Conservation (phyloP, 1,140 invertebrate genomes). For the Ericerus pela region DNA sequence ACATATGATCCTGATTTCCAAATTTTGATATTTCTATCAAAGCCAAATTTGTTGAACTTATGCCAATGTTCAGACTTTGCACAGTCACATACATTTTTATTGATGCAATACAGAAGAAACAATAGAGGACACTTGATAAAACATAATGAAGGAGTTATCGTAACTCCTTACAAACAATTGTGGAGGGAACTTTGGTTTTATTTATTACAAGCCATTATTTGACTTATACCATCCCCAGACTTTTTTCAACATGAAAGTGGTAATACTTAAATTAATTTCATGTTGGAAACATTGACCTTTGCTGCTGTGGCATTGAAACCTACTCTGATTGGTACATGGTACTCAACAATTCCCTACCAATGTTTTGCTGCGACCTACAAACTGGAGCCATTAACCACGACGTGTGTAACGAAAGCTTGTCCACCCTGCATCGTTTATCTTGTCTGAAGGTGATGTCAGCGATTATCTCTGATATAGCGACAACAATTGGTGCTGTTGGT, state of each 20-base stretch:
- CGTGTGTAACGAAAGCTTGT: conserved; percentile 11
- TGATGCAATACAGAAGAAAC: conserved; percentile 49
- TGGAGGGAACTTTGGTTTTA: no score
- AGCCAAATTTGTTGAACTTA: no score
- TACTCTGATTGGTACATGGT: conserved; percentile 14
- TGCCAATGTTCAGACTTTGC: no score
- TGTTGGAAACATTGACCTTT: not conserved
- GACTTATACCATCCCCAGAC: not conserved
- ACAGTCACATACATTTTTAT: no score
- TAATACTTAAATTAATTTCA: not conserved
- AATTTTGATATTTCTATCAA: no score
- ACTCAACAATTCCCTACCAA: conserved; percentile 14
- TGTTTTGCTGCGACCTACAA: conserved; percentile 17
- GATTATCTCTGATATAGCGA: conserved; percentile 18
- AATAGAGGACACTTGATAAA: conserved; percentile 49
- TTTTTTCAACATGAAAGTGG: not conserved
- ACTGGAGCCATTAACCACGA: conserved; percentile 13
- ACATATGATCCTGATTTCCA: no score
- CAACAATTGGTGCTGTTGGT: conserved; percentile 15
- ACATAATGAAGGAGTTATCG: conserved; percentile 30
- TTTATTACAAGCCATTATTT: not conserved
- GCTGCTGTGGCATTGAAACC: conserved; percentile 15
- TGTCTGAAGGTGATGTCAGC: conserved; percentile 15
- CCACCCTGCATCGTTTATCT: conserved; percentile 5
- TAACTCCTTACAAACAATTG: conserved; percentile 54